Evolutionary conservation across 2,113 vertebrate species (phyloP), one percentile per base, ranked within the genome.

Genomic region (Notarius quadriscutis): DNA sequence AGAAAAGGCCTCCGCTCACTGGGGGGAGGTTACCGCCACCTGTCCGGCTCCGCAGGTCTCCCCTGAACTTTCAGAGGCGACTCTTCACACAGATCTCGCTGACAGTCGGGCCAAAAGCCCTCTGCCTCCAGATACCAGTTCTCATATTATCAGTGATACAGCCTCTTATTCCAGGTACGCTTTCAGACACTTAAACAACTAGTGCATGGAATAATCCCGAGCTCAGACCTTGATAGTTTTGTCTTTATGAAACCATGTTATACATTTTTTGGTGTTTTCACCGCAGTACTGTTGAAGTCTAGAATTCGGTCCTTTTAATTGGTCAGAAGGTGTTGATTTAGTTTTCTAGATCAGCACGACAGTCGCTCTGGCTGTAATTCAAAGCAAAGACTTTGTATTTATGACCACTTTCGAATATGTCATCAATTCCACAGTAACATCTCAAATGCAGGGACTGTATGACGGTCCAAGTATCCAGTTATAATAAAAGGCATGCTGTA

Each of bases 111-210:
- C 95, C 90, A 96, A 67, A 58, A 96, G 92, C 89, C 97, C 96
- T 4, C 96, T 98, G 51, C 95, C 97, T 0, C 94, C 97, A 92
- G 98, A 99, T 90, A 96, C 97, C 90, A 97, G 97, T 90, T 95
- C 97, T 84, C 98, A 96, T 90, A 97, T 96, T 65, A 95, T 99
- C 25, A 98, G 95, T 12, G 98, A 98, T 1, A 92, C 94, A 0
- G 94, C 96, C 30, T 98, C 97, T 0, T 97, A 98, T 90, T 96
- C 97, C 50, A 99, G 98, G 98, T 99, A 78, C 55, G 88, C 89
- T 9, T 87, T 57, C 57, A 55, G 25, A 34, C 18, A 8, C 41
- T 75, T 22, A 22, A 78, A 22, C 57, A 15, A 3, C 7, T 53
- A 55, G 50, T 5, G 1, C 78, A 58, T 79, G 48, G 27, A 27